These are phyloP conservation scores for Pristionchus pacificus DNA, from an alignment of 1,140 invertebrate genomes.

Conservation along the genomic window DNA sequence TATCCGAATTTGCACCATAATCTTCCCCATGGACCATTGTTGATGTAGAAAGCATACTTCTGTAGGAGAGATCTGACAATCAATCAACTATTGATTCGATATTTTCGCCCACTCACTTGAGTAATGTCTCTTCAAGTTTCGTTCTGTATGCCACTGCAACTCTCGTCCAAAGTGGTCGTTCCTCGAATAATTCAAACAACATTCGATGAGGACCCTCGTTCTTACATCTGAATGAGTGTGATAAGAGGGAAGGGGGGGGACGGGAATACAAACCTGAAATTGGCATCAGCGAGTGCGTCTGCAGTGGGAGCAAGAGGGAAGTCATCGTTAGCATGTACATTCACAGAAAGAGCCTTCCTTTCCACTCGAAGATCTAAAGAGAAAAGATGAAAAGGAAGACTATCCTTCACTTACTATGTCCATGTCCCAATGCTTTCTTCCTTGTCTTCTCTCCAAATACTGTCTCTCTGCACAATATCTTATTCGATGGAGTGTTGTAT, in stretches of 20 bases:
- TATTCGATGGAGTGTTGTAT: conserved; percentile 42
- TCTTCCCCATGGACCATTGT: conserved; percentile 54
- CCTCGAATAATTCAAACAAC: conserved; percentile 45
- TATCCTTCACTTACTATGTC: conserved; percentile 40
- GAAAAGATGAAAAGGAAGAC: no score
- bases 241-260: neutral
- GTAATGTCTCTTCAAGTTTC: conserved; percentile 42
- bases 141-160: conserved; percentile 40
- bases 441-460: conserved; percentile 36
- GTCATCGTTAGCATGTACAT: conserved; percentile 41
- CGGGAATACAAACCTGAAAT: conserved; percentile 29
- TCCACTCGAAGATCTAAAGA: conserved; percentile 52
- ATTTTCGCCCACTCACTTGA: conserved; percentile 40
- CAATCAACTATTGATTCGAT: conserved; percentile 6
- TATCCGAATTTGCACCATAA: conserved; percentile 57
- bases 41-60: conserved; percentile 57
- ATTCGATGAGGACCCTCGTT: conserved; percentile 48
- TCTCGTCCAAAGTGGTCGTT: conserved; percentile 54
- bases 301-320: conserved; percentile 42
- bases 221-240: conserved; percentile 38
- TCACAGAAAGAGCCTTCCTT: conserved; percentile 50
- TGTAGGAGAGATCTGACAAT: conserved; percentile 46
- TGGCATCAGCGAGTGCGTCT: conserved; percentile 44
- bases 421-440: conserved; percentile 32
- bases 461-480: conserved; percentile 43